Base-by-base conservation (phyloP, 2,113 vertebrate species). In the Chlorocebus sabaeus region DNA sequence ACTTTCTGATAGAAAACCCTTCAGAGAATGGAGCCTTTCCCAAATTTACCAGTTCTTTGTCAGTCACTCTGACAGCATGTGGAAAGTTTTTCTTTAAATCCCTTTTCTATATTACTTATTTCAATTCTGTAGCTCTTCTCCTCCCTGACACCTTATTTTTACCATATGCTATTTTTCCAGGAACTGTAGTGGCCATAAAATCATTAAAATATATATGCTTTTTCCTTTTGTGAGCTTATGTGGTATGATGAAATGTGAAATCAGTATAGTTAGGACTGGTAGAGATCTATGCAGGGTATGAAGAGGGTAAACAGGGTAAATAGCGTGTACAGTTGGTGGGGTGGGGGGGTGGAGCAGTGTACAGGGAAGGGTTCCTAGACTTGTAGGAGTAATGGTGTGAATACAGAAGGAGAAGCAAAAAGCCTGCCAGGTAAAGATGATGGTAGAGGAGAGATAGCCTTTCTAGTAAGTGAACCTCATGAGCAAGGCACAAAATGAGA, bases 151-250 rank as follows among this genome's bases (percentile, higher is more conserved):
- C 1, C 13, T 75, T 64, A 48, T 59, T 92, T 97, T 94, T 38
- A 48, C 11, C 20, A 22, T 25, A 7, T 8, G 23, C 40, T 57
- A 45, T 95, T 85, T 93, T 93, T 14, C 38, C 8, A 43, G 43
- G 16, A 9, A 79, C 40, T 14, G 0, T 64, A 25, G 22, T 67
- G 73, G 13, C 3, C 25, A 52, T 12, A 25, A 4, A 55, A 73
- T 11, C 35, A 67, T 86, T 2, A 73, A 92, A 64, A 68, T 32
- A 68, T n/a, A 64, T 7, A 43, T 23, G 0, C 1, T 27, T 23
- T 92, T 97, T 75, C 3, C 7, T 93, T 90, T n/a, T 83, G 16
- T 94, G 70, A 84, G 23, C 6, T 93, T 93, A 52, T 38, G 18
- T 83, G 32, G 2, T 78, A 18, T 61, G 59, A n/a, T 27, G 18